Evolutionary conservation across 1,140 invertebrate genomes (phyloP), one percentile per base, ranked within the genome.

Genomic region (Papilio polytes): DNA sequence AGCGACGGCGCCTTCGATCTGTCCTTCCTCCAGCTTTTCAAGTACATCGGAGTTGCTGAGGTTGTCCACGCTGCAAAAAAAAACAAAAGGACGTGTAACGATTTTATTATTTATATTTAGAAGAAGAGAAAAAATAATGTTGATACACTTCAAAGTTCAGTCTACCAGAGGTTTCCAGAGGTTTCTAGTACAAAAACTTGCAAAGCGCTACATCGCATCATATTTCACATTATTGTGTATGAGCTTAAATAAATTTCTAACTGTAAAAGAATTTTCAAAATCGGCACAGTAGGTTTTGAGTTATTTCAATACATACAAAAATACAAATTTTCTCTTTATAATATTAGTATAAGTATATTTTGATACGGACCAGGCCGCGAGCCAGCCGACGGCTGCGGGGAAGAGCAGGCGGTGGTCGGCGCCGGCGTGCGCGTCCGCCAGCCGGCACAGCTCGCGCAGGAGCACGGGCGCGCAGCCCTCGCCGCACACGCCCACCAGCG

Each of bases 401-500:
- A 99, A 98, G 6, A 99, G 91, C 26, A 96, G 95, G 1, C 96
- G 92, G 92, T 99, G 98, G 36, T 41, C 36, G 56, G 96, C 95
- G 36, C 97, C 97, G 12, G 96, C 96, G 10, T 98, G 97, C 46
- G 97, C 97, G 90, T 98, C 97, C 0, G 98, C 98, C 80, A 99
- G 93, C 3, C 97, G 98, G 3, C 98, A 97, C 96, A 97, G 96
- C 82, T 98, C 97, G 82, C 97, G 96, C 96, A 99, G 97, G 15
- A 99, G 95, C 88, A 98, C 97, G 9, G 97, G 96, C 88, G 98
- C 98, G 41, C 97, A 97, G 1, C 96, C 97, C 89, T 98, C 97
- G 41, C 97, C 96, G 74, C 95, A 94, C 87, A 98, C 96, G 59
- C 97, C 97, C 76, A 98, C 96, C 2, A 99, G 92, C 0, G 97